Base-by-base conservation (phyloP, 1,140 invertebrate species). In the Drosophila pachea region DNA sequence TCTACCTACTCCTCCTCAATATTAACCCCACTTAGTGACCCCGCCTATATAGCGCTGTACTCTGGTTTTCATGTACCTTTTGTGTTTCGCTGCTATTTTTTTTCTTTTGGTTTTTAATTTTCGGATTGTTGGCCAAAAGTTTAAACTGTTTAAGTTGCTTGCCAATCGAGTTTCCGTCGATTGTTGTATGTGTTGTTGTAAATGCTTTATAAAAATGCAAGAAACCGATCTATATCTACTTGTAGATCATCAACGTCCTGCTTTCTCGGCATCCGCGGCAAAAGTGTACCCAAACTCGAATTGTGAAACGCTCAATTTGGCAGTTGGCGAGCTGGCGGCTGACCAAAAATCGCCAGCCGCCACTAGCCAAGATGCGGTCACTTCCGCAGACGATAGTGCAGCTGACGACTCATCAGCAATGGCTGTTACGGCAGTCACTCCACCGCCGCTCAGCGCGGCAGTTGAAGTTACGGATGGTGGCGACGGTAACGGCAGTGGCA, bases 221-320 rank as follows among this genome's bases (percentile, higher is more conserved):
- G 59, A 53, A 76, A 88, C 68, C 79, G 87, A 88, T 88, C 87
- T 88, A 88, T 88, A 71, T 88, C 83, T 89, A 83, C 74, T 89
- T 89, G 88, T 89, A 89, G 89, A 89, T 89, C 87, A 84, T 58
- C 86, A 84, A 76, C 81, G 87, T 89, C 89, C 89, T 89, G 89
- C 89, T 89, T 89, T 89, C 86, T 89, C 89, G 87, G 87, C 88
- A 73, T 89, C 89, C 52, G 77, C 72, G 76, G 76, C 88, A 60
- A 89, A 88, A 89, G 73, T 89, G 60, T 77, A 89, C 74, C 66
- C 68, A 78, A 88, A 88, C 77, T 79, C 81, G 33, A 78, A 87
- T 49, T 88, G 86, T 68, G 87, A 86, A 73, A 69, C 64, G 67
- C 68, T 73, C 69, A 87, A 84, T 22, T 31, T 61, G 36, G 69